Percentiles rank a stretch among this genome's conserved stretches.
Conservation (phyloP, 2,888 invertebrate species). For the Leucoptera coffeella region DNA sequence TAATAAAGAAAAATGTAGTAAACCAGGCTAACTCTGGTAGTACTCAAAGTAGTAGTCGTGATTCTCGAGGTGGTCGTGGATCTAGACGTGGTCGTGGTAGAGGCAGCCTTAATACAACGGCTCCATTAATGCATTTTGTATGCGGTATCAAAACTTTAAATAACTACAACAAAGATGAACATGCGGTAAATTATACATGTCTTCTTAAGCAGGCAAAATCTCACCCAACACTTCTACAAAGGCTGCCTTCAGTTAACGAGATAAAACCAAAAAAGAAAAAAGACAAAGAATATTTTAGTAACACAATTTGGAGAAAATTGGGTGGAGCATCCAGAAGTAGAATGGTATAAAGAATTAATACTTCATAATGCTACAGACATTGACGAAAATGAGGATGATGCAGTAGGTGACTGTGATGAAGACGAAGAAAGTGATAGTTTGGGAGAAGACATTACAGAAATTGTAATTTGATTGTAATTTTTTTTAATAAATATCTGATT, state of each 20-base stretch:
- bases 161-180: slow-evolving; percentile 4
- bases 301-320: slow-evolving; percentile 4
- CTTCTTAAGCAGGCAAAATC: slow-evolving; percentile 5
- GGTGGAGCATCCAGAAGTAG: slow-evolving; percentile 4
- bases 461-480: slow-evolving; percentile 1
- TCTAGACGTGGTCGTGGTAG: slow-evolving; percentile 5
- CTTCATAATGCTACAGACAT: slow-evolving; percentile 3
- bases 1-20: slow-evolving; percentile 4
- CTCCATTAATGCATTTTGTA: slow-evolving; percentile 5
- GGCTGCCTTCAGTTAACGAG: slow-evolving; percentile 5
- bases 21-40: slow-evolving; percentile 1
- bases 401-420: slow-evolving; percentile 3
- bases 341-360: slow-evolving; percentile 4
- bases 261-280: slow-evolving; percentile 5
- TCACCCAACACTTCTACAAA: slow-evolving; percentile 4
- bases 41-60: slow-evolving; percentile 5
- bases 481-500: slow-evolving; percentile 1
- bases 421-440: slow-evolving; percentile 4
- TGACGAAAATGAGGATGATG: slow-evolving; percentile 4
- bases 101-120: slow-evolving; percentile 3
- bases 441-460: slow-evolving; percentile 3
- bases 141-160: slow-evolving; percentile 5
- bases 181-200: slow-evolving; percentile 3
- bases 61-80: slow-evolving; percentile 4
- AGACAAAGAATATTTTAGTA: slow-evolving; percentile 3